These are phyloP conservation scores for Ceratoteleas bidentatus DNA, from an alignment of 1,140 invertebrate species.

Conservation along the genomic window DNA sequence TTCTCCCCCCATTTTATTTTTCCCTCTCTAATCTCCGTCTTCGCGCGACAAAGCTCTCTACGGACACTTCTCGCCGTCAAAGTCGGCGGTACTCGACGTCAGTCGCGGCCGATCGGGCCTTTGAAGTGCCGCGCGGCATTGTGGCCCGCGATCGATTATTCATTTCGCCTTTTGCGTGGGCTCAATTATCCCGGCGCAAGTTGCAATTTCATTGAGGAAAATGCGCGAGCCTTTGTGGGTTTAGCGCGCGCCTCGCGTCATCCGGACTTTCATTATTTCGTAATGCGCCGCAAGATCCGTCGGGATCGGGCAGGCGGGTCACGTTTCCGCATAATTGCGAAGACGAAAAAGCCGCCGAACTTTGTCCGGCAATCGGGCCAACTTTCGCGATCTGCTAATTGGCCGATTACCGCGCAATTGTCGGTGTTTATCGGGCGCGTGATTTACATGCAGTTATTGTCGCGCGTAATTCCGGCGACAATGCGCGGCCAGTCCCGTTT, in stretches of 20 bases:
- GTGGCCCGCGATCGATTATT: slow-evolving; percentile 41
- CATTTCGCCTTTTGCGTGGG: slow-evolving; percentile 45
- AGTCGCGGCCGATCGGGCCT: slow-evolving; percentile 16
- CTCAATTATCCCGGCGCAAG: slow-evolving; percentile 51
- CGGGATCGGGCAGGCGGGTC: slow-evolving; percentile 61
- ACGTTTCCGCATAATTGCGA: slow-evolving; percentile 68
- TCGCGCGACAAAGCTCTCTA: slow-evolving; percentile 12
- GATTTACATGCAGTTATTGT: slow-evolving; percentile 44
- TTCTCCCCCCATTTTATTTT: slow-evolving; percentile 6
- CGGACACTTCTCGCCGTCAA: slow-evolving; percentile 9
- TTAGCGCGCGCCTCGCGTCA: slow-evolving; percentile 57
- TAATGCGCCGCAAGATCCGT: slow-evolving; percentile 58
- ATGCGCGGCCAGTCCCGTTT: slow-evolving; percentile 20
- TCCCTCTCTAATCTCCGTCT: too few relatives aligned
- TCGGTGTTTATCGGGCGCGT: slow-evolving; percentile 13
- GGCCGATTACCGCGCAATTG: slow-evolving; percentile 5
- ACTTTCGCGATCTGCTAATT: slow-evolving; percentile 14
- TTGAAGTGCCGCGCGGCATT: slow-evolving; percentile 20
- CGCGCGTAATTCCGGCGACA: slow-evolving; percentile 27
- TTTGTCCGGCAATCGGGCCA: background rate
- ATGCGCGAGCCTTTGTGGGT: slow-evolving; percentile 44
- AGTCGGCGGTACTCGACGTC: background rate
- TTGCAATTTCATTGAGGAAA: slow-evolving; percentile 52
- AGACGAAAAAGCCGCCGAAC: slow-evolving; percentile 2
- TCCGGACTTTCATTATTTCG: slow-evolving; percentile 67